Conservation (phyloP, 2,888 invertebrate genomes). For the Chironomus tentans region DNA sequence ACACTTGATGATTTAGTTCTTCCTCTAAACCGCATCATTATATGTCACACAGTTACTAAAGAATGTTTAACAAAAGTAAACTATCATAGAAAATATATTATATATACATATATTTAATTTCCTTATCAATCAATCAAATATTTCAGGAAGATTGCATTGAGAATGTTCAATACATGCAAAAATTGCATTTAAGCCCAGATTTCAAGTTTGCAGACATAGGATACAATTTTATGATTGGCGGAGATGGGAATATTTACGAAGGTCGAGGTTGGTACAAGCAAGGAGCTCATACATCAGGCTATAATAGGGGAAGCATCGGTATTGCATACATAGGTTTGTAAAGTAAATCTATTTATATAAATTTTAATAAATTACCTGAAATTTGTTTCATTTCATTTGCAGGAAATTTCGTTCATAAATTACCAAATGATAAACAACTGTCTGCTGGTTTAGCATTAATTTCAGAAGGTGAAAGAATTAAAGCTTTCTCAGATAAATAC, state of each 20-base stretch:
- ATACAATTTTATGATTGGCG: conserved; percentile 71
- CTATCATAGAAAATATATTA: not conserved
- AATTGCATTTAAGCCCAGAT: conserved; percentile 53
- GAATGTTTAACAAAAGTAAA: conserved; percentile 47
- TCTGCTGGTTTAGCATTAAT: conserved; percentile 54
- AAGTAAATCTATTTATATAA: too few relatives aligned
- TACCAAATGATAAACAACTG: conserved; percentile 48
- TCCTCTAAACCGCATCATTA: conserved; percentile 49
- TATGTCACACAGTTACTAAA: conserved; percentile 57
- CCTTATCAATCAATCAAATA: too few relatives aligned
- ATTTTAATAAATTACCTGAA: too few relatives aligned
- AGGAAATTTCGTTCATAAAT: conserved; percentile 46
- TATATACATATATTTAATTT: too few relatives aligned
- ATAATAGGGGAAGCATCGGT: conserved; percentile 57
- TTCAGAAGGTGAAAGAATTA: conserved; percentile 49
- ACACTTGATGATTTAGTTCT: conserved; percentile 42
- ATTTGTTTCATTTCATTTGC: too few relatives aligned
- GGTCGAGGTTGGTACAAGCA: conserved; percentile 65
- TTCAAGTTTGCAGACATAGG: conserved; percentile 56
- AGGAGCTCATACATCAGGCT: conserved; percentile 60
- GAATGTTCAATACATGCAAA: conserved; percentile 54
- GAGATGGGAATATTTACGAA: conserved; percentile 64
- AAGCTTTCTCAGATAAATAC: conserved; percentile 54
- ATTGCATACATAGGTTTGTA: conserved; percentile 59
- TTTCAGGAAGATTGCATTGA: conserved; percentile 50